Conservation (phyloP, 2,888 invertebrate genomes). For the Emesis russula region DNA sequence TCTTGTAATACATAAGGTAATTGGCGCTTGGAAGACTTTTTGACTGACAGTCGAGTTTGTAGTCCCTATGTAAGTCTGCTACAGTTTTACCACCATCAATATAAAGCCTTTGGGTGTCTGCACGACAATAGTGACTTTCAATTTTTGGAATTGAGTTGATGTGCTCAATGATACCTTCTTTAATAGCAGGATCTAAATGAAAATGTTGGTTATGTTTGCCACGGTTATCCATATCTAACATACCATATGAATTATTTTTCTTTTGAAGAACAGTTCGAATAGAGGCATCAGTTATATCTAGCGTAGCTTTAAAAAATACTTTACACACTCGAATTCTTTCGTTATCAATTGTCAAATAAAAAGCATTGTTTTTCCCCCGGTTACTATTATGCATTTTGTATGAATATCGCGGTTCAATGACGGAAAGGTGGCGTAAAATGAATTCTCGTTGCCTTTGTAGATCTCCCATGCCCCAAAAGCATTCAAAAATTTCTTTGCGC, state of each 20-base stretch:
- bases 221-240: slow-evolving; percentile 73
- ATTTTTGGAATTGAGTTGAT: slow-evolving; percentile 86
- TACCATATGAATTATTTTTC: slow-evolving; percentile 4
- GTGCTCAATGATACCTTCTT: slow-evolving; percentile 67
- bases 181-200: slow-evolving; percentile 29
- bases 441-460: slow-evolving; percentile 76
- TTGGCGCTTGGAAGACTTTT: slow-evolving; percentile 54
- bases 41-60: slow-evolving; percentile 66
- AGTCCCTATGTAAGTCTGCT: slow-evolving; percentile 82
- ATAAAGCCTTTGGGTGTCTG: slow-evolving; percentile 78
- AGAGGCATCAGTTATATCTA: slow-evolving; percentile 47
- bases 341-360: slow-evolving; percentile 76
- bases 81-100: slow-evolving; percentile 87
- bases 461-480: slow-evolving; percentile 70
- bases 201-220: slow-evolving; percentile 85
- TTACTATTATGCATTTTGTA: slow-evolving; percentile 73
- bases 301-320: slow-evolving; percentile 47
- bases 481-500: slow-evolving; percentile 62
- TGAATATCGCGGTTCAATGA: slow-evolving; percentile 73
- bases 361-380: slow-evolving; percentile 79
- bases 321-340: slow-evolving; percentile 55
- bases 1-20: slow-evolving; percentile 62
- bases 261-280: slow-evolving; percentile 55
- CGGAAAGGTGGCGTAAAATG: slow-evolving; percentile 59
- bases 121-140: slow-evolving; percentile 84